These are phyloP conservation scores for Nomada lathburiana DNA, from an alignment of 2,888 invertebrate genomes.

Conservation along the genomic window DNA sequence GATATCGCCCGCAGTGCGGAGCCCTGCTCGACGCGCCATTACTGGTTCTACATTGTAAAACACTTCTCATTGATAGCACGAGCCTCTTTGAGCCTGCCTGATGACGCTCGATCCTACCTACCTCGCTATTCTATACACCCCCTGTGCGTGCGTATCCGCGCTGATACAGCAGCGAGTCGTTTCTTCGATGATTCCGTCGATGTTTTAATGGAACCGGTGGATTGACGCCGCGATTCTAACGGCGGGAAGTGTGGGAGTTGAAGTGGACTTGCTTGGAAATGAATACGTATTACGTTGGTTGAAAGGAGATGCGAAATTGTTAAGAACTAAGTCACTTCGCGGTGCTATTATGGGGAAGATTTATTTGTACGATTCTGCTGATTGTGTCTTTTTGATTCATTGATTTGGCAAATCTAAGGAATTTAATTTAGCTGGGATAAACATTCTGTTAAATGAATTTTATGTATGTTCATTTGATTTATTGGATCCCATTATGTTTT, in stretches of 20 bases:
- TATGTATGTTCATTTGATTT: too few species aligned
- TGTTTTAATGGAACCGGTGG: slow-evolving; percentile 14
- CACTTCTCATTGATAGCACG: slow-evolving; percentile 76
- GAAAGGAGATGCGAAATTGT: neutral
- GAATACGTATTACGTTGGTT: neutral
- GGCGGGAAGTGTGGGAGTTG: neutral
- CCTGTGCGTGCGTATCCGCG: neutral
- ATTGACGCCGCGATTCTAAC: slow-evolving; percentile 14
- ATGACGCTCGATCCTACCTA: slow-evolving; percentile 41
- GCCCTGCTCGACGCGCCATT: slow-evolving; percentile 66
- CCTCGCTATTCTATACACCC: slow-evolving; percentile 23
- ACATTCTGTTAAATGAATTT: too few species aligned
- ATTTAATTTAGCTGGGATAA: too few species aligned
- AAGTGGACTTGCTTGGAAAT: neutral
- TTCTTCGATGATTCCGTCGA: slow-evolving; percentile 12
- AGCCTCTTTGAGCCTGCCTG: slow-evolving; percentile 48
- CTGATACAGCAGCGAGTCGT: slow-evolving; percentile 21
- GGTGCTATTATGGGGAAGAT: too few species aligned
- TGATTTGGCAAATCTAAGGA: too few species aligned
- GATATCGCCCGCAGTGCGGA: slow-evolving; percentile 58
- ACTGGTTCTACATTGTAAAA: slow-evolving; percentile 78
- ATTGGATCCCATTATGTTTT: too few species aligned
- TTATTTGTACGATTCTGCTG: too few species aligned
- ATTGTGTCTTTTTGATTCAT: too few species aligned
- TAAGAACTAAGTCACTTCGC: too few species aligned